Conservation (phyloP, 2,888 invertebrate genomes). For the Germaria angustata region DNA sequence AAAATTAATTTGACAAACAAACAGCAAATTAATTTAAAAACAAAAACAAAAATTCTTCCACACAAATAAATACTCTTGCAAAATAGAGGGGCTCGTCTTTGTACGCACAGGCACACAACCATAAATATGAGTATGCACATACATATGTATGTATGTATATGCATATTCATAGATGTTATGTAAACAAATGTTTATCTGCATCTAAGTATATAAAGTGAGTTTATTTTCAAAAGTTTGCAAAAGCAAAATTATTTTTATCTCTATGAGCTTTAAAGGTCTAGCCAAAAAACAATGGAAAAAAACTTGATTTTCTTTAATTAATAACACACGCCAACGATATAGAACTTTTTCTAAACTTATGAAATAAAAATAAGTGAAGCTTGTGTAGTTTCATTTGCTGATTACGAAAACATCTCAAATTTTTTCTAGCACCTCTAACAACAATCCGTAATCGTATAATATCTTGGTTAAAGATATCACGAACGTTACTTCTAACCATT, state of each 20-base stretch:
- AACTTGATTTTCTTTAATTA: conserved; percentile 17
- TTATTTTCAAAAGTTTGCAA: conserved; percentile 1
- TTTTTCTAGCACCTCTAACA: no score
- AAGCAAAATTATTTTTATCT: conserved; percentile 33
- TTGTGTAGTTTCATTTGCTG: no score
- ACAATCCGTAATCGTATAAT: no score
- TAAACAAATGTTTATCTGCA: background rate
- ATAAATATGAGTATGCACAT: no score
- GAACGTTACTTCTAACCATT: no score
- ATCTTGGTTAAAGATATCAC: no score
- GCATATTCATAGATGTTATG: no score
- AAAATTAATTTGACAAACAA: conserved; percentile 5
- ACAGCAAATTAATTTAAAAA: background rate
- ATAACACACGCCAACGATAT: no score
- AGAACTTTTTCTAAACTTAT: no score
- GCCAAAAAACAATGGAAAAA: conserved; percentile 41
- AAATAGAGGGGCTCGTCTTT: conserved; percentile 40
- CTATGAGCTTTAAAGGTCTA: conserved; percentile 34
- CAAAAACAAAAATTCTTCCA: background rate
- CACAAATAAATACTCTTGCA: background rate
- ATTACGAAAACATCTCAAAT: no score
- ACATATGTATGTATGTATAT: no score
- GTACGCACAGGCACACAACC: background rate
- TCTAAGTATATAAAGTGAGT: background rate
- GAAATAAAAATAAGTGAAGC: no score